Conservation (phyloP, 2,113 vertebrate genomes). For the Limanda limanda region DNA sequence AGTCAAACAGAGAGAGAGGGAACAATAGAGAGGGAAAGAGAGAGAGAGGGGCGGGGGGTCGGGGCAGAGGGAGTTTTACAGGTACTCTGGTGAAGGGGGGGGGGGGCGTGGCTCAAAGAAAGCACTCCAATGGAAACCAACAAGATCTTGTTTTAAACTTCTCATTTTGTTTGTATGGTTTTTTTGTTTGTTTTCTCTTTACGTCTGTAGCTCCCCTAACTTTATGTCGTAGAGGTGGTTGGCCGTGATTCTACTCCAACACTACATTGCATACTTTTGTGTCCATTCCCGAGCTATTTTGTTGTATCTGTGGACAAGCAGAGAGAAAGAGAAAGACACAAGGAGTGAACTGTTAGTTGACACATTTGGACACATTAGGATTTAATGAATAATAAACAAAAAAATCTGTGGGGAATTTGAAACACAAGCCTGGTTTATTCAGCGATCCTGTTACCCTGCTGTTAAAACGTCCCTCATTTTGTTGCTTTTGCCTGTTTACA, state of each 20-base stretch:
- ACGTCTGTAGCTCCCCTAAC: constrained; percentile 97
- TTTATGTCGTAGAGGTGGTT: constrained; percentile 93
- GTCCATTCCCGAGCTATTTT: constrained; percentile 99
- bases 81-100: constrained; percentile 81
- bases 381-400: background rate
- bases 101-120: constrained; percentile 92
- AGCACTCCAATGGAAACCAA: constrained; percentile 99
- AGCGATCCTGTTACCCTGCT: background rate
- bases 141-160: constrained; percentile 85
- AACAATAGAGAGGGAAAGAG: background rate
- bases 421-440: background rate
- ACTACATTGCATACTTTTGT: constrained; percentile 99
- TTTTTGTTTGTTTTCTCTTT: constrained; percentile 87
- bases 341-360: background rate
- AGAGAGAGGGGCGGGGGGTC: constrained; percentile 1
- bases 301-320: constrained; percentile 92
- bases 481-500: no score
- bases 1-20: constrained; percentile 37
- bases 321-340: background rate
- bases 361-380: background rate
- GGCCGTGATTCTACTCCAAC: constrained; percentile 91
- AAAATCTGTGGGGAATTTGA: background rate
- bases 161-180: constrained; percentile 85
- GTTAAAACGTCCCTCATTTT: no score
- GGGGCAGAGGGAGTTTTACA: constrained; percentile 71